Percentiles rank a stretch among this genome's conserved stretches.
Evolutionary conservation across 2,113 vertebrate species (phyloP).

Genomic region (Vireo altiloquus): DNA sequence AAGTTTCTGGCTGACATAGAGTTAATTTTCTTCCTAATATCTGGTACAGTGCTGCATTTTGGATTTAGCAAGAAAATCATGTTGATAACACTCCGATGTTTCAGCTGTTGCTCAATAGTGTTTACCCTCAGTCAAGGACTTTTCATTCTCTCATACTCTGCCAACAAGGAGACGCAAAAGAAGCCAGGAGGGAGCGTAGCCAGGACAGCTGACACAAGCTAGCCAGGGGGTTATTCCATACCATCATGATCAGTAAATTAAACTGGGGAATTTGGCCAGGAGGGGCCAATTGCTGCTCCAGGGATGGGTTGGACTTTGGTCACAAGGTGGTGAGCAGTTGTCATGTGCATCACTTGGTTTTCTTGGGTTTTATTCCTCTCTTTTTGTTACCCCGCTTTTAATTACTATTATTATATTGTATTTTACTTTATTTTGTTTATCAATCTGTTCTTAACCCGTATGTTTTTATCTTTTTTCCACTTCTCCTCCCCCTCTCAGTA

Average conservation of each 20-base stretch:
- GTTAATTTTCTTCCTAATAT: not conserved
- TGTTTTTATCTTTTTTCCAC: not conserved
- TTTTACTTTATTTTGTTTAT: not conserved
- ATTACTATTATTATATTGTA: not conserved
- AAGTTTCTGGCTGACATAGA: not conserved
- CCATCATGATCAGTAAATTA: not conserved
- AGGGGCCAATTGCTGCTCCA: not conserved
- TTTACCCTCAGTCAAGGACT: not conserved
- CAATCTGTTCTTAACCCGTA: not conserved
- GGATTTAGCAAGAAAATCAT: not conserved
- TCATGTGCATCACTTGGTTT: not conserved
- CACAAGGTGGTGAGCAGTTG: not conserved
- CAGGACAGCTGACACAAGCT: not conserved
- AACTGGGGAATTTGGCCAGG: not conserved
- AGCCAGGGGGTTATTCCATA: not conserved
- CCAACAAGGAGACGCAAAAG: not conserved
- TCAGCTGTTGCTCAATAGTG: not conserved
- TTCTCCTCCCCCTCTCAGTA: not conserved
- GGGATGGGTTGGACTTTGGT: fast-evolving
- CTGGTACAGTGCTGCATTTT: not conserved
- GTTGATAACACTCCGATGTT: not conserved
- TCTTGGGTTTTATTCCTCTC: not conserved
- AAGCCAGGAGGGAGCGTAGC: not conserved
- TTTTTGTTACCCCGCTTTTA: not conserved
- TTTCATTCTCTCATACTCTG: not conserved